Evolutionary conservation across 2,113 vertebrate genomes (phyloP), one percentile per base, ranked within the genome.

Genomic region (Sisor rabdophorus): DNA sequence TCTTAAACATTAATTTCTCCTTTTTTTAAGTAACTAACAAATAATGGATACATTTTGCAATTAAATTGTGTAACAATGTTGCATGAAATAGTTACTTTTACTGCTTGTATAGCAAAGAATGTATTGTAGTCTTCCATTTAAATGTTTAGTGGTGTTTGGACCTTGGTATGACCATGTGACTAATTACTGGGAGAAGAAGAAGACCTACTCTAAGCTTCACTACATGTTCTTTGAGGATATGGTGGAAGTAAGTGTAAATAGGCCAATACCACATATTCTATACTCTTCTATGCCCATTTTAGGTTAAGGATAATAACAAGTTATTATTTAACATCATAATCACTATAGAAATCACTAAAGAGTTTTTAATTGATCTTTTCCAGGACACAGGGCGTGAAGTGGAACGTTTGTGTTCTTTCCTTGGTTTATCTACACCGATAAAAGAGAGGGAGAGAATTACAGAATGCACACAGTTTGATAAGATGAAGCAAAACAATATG

Each of bases 171-270:
- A 95, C 3, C 93, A 94, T 0, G 92, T 94, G 68, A 88, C 61
- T 0, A 87, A 80, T 61, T 94, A 92, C 92, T 94, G 93, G 93
- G 86, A 93, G 77, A 94, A 93, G 81, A 93, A 76, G 74, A 77
- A 91, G 75, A 85, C 87, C 11, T 86, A 89, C 79, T 79, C 89
- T 28, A 87, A 81, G 0, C 73, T 94, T 58, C 89, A 93, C 48
- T 94, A 91, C 65, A 85, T 95, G 63, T 94, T 93, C 86, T 95
- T 91, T 63, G 94, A 96, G 83, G 93, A 95, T 69, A 73, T 95
- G 87, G 87, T 88, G 77, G 88, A 94, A 91, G 92, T 94, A 81
- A 87, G 85, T 15, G 26, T 22, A 22, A n/a, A 44, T 36, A 36
- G 6, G 3, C 32, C 32, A 44, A 44, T 44, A 44, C 40, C 40